These are phyloP conservation scores for Ennomos quercinarius DNA, from an alignment of 2,888 invertebrate species.

Conservation along the genomic window DNA sequence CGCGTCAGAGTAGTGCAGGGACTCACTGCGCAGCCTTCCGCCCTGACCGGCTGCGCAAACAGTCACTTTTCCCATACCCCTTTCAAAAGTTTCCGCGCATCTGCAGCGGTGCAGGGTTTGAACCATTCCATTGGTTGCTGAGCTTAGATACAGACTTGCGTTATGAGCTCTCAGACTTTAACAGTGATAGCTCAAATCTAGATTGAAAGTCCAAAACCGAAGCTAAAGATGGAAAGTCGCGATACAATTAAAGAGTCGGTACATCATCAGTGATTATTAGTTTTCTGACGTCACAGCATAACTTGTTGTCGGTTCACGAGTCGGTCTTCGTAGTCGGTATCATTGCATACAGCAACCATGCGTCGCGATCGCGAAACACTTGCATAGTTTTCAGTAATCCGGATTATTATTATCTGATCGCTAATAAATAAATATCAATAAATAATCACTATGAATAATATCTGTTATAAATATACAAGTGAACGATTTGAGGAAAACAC, in stretches of 20 bases:
- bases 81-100: not conserved
- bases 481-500: too few relatives aligned
- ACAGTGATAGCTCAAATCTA: not conserved
- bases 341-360: too few relatives aligned
- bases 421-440: too few relatives aligned
- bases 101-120: not conserved
- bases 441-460: too few relatives aligned
- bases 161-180: not conserved
- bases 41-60: not conserved
- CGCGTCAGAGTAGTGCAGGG: not conserved
- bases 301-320: too few relatives aligned
- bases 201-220: not conserved
- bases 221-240: not conserved
- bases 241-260: not conserved
- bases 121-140: not conserved
- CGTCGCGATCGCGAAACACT: too few relatives aligned
- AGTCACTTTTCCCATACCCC: not conserved
- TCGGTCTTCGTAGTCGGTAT: too few relatives aligned
- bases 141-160: not conserved
- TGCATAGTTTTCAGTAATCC: too few relatives aligned
- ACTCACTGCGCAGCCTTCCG: not conserved
- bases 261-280: not conserved
- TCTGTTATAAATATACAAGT: too few relatives aligned
- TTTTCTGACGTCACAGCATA: not conserved
- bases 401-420: too few relatives aligned